These are phyloP conservation scores for Drosophila eohydei DNA, from an alignment of 2,888 invertebrate species.

Conservation along the genomic window DNA sequence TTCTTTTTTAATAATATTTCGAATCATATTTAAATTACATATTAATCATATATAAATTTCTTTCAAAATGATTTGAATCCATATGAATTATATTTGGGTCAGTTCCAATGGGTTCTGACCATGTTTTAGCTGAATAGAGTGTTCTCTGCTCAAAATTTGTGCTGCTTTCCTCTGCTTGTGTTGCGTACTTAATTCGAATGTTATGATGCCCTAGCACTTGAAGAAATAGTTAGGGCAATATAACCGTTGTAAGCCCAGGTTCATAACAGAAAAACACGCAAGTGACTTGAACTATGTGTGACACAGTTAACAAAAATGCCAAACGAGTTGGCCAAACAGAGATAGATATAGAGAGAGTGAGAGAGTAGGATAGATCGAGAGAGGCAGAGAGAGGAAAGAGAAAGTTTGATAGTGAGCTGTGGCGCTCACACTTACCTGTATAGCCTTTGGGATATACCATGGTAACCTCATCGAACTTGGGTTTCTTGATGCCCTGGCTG, in stretches of 20 bases:
- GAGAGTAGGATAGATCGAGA: conserved; percentile 3
- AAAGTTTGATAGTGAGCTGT: conserved; percentile 2
- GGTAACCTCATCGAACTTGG: conserved; percentile 88
- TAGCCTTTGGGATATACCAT: conserved; percentile 92
- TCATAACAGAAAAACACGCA: conserved; percentile 76
- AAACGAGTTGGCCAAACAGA: conserved; percentile 6
- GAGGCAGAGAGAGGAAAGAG: conserved; percentile 1
- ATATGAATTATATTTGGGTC: not conserved
- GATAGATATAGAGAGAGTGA: conserved; percentile 5
- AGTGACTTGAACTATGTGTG: conserved; percentile 35
- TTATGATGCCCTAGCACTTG: conserved; percentile 28
- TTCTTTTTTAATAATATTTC: not conserved
- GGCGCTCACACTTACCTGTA: conserved; percentile 86
- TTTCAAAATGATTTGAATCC: not conserved
- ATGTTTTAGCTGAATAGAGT: not conserved
- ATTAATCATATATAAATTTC: not conserved
- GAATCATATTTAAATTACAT: not conserved
- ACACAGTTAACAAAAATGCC: conserved; percentile 15
- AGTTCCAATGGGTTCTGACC: not conserved
- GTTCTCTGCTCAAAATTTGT: conserved; percentile 4
- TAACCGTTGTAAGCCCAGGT: conserved; percentile 67
- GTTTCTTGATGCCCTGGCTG: conserved; percentile 92
- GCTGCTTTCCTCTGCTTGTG: conserved; percentile 42
- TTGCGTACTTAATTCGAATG: conserved; percentile 56
- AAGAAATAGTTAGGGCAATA: conserved; percentile 30